Percentiles rank a stretch among this genome's conserved stretches.
phyloP scores from a whole-genome alignment of 2,888 invertebrate species.

The Rugalucina vietnamica region DNA sequence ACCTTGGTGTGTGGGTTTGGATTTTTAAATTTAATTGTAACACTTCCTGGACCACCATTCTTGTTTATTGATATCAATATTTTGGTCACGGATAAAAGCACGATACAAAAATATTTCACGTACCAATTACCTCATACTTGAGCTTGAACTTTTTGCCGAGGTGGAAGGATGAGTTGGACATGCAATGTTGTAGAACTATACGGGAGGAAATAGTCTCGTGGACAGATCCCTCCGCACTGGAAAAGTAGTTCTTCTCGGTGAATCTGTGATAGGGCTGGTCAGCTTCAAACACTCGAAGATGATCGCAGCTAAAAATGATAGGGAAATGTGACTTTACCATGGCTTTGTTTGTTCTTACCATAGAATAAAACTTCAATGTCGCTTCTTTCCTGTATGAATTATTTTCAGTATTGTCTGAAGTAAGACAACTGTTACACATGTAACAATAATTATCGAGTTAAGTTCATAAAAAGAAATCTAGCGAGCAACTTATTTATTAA shows the following conservation, averaged over 20 bases:
- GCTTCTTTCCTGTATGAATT: too few species aligned
- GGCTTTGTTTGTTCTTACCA: too few species aligned
- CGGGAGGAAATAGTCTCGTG: slow-evolving; percentile 75
- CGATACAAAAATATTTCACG: slow-evolving; percentile 43
- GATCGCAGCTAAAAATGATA: slow-evolving; percentile 76
- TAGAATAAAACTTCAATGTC: too few species aligned
- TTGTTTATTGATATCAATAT: not conserved
- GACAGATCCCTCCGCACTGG: slow-evolving; percentile 60
- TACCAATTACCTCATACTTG: slow-evolving; percentile 71
- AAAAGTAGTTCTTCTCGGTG: slow-evolving; percentile 71
- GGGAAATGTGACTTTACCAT: too few species aligned
- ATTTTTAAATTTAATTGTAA: not conserved
- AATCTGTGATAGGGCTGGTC: slow-evolving; percentile 75
- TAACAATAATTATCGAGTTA: too few species aligned
- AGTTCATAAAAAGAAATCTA: too few species aligned
- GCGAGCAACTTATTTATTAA: too few species aligned
- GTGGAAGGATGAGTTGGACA: slow-evolving; percentile 65
- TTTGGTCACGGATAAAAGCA: not conserved
- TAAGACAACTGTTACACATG: too few species aligned
- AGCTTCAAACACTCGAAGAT: slow-evolving; percentile 75
- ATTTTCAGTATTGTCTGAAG: too few species aligned
- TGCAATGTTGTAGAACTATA: slow-evolving; percentile 75
- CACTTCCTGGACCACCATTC: not conserved
- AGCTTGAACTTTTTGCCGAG: slow-evolving; percentile 72
- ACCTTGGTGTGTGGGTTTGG: too few species aligned